Percentiles rank a stretch among this genome's conserved stretches.
phyloP scores from a whole-genome alignment of 2,888 invertebrate species.

The Hyppa rectilinea region DNA sequence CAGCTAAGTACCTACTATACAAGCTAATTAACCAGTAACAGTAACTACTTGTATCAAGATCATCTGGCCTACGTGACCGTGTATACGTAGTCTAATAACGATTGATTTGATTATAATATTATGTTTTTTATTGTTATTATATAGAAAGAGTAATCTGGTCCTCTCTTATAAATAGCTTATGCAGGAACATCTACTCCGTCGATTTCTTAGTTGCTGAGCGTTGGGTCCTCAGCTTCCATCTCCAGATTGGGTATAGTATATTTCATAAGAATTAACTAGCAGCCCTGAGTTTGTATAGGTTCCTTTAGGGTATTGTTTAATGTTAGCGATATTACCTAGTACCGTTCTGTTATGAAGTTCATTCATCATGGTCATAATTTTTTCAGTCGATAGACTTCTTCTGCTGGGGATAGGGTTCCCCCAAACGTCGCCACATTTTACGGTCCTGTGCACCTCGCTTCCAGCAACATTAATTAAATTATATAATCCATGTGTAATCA shows the following conservation, averaged over 20 bases:
- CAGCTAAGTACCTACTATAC: not conserved
- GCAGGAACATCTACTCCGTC: too few species aligned
- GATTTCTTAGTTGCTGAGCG: too few species aligned
- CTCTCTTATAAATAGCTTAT: not conserved
- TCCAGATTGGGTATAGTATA: not conserved
- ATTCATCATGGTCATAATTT: too few species aligned
- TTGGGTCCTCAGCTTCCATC: too few species aligned
- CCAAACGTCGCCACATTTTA: too few species aligned
- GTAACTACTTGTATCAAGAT: slow-evolving; percentile 22
- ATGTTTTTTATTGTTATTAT: not conserved
- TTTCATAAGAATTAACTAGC: not conserved
- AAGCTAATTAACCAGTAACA: slow-evolving; percentile 11
- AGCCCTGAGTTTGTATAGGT: not conserved
- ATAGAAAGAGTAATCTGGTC: not conserved
- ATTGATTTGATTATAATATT: not conserved
- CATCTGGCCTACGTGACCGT: slow-evolving; percentile 36
- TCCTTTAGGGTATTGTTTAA: not conserved
- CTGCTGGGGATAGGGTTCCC: too few species aligned
- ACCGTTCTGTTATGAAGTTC: not conserved
- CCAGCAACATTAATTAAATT: too few species aligned
- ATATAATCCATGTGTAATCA: too few species aligned
- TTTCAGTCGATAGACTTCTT: too few species aligned
- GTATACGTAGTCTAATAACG: slow-evolving; percentile 15
- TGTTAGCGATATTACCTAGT: not conserved
- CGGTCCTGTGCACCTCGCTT: too few species aligned